These are phyloP conservation scores for Ophion ellenae DNA, from an alignment of 2,888 invertebrate species.

Conservation along the genomic window DNA sequence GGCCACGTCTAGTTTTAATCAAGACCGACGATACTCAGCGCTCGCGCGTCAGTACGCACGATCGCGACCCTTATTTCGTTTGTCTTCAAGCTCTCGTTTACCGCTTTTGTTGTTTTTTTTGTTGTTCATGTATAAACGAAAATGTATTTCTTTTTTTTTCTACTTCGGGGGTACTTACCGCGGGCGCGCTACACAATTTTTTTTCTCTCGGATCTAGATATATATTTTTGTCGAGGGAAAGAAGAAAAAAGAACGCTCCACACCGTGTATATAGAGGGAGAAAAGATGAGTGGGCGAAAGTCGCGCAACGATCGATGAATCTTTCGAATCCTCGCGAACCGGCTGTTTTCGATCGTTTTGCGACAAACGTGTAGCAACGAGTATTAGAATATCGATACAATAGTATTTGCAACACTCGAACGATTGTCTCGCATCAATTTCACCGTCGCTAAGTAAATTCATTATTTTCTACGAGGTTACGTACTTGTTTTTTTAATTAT, in stretches of 20 bases:
- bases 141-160: constrained; percentile 46
- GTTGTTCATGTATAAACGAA: constrained; percentile 44
- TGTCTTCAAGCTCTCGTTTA: constrained; percentile 39
- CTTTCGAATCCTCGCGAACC: background rate
- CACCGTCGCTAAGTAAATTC: constrained; percentile 75
- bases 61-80: constrained; percentile 11
- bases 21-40: constrained; percentile 80
- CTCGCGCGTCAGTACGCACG: constrained; percentile 31
- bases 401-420: constrained; percentile 72
- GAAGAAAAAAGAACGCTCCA: constrained; percentile 58
- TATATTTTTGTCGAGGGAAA: constrained; percentile 57
- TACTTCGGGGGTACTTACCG: constrained; percentile 62
- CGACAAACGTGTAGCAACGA: constrained; percentile 55
- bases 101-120: constrained; percentile 46
- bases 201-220: constrained; percentile 63
- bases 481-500: constrained; percentile 29
- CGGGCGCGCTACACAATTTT: constrained; percentile 62
- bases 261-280: constrained; percentile 71
- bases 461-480: constrained; percentile 65
- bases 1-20: constrained; percentile 70
- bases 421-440: constrained; percentile 74
- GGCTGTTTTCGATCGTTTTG: constrained; percentile 37
- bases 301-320: constrained; percentile 31
- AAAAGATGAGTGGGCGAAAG: constrained; percentile 18
- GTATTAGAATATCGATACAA: constrained; percentile 70